phyloP scores from a whole-genome alignment of 2,113 vertebrate genomes.

The Perognathus longimembris region DNA sequence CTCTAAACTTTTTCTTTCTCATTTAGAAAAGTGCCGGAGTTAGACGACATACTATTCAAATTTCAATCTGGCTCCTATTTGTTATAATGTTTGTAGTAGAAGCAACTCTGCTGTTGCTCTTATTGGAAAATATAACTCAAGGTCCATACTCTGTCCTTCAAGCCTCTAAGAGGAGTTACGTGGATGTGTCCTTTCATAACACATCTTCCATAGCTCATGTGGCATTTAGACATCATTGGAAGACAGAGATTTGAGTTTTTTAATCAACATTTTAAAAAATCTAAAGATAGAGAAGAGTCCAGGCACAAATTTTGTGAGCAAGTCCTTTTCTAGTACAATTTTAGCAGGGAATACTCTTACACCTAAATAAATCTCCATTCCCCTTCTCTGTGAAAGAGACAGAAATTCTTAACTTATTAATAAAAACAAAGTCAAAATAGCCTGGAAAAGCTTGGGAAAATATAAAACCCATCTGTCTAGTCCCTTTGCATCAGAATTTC shows the following conservation, averaged over 20 bases:
- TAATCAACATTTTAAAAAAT: background rate
- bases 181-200: background rate
- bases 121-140: background rate
- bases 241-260: background rate
- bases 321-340: background rate
- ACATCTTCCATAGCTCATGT: background rate
- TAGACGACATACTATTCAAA: background rate
- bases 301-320: background rate
- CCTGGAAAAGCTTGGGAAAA: background rate
- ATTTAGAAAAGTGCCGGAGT: background rate
- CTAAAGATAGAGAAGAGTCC: background rate
- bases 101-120: background rate
- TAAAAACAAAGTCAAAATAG: conserved; percentile 30
- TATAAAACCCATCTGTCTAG: background rate
- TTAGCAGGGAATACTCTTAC: background rate
- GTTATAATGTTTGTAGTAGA: background rate
- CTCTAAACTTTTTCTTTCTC: background rate
- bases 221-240: background rate
- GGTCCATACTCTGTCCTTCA: background rate
- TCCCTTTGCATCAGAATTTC: conserved; percentile 4
- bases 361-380: background rate
- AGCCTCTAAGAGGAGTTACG: background rate
- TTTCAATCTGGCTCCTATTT: background rate
- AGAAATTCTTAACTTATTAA: background rate
- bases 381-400: background rate